Evolutionary conservation across 2,888 invertebrate genomes (phyloP), one percentile per base, ranked within the genome.

Genomic region (Campoplex capitator): DNA sequence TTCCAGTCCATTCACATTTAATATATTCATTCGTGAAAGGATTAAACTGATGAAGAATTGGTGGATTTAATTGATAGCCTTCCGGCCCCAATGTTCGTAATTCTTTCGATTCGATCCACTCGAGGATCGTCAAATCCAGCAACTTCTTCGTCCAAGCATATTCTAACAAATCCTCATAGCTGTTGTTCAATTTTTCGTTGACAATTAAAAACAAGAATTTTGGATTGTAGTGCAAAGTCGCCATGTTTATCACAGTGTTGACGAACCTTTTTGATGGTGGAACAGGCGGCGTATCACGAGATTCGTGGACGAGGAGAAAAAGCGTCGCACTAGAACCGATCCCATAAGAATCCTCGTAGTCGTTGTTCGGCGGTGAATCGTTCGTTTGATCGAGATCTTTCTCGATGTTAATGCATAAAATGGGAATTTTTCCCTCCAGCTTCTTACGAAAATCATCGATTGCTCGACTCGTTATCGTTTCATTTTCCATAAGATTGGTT

Each of bases 1-100:
- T 28, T 2, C 70, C 35, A 8, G 83, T 70, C 73, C 85, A 85
- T 2, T 42, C n/a, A 23, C 48, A 32, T 7, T 58, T 82, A 2
- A 62, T 71, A n/a, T 80, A 85, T 28, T 16, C 1, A 6, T 87
- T 81, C 16, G 65, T 80, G 45, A 90, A 90, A 0, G 88, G 89
- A 85, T 90, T 89, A 4, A 86, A 84, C 13, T 73, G 78, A 75
- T 89, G 88, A 62, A 89, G 54, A 1, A 75, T 81, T 28, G 80
- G 82, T 51, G 8, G 7, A 8, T 28, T 58, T 3, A 18, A 51
- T 51, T 28, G n/a, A 16, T 42, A 9, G 6, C 4, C n/a, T 8
- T 56, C 7, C 28, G 16, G 6, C 45, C 16, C 51, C 3, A n/a
- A 58, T 18, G 4, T n/a, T 58, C 23, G 13, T 6, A 54, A 51